A percentile compares a stretch with the other conserved stretches of the same genome.
phyloP scores from a whole-genome alignment of 2,797 vertebrate genomes.

The Pangasius macronema region DNA sequence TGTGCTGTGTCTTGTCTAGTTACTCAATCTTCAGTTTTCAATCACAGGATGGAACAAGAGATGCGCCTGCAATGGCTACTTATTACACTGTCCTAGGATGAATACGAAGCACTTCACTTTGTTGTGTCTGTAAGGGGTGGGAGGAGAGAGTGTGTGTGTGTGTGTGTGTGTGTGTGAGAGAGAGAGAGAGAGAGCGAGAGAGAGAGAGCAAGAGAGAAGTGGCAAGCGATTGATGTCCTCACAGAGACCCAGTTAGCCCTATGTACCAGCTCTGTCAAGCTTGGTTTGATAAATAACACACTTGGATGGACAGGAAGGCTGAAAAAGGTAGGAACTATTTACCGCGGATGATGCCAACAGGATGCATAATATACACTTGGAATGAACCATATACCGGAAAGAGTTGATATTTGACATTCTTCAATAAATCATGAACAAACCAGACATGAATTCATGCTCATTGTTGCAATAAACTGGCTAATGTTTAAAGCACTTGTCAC shows the following conservation, averaged over 20 bases:
- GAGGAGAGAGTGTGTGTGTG: neutral
- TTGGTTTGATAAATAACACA: constrained; percentile 41
- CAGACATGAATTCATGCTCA: neutral
- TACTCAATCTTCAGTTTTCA: constrained; percentile 44
- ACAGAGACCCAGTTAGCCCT: constrained; percentile 37
- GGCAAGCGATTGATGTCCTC: constrained; percentile 26
- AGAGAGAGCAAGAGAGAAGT: constrained; percentile 13
- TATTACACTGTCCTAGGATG: constrained; percentile 56
- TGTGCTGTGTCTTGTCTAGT: constrained; percentile 16
- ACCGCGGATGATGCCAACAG: constrained; percentile 11
- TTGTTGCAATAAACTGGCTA: neutral
- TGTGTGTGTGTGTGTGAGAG: neutral
- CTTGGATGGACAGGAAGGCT: constrained; percentile 13
- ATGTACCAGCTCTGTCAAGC: constrained; percentile 15
- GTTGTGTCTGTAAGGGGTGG: constrained; percentile 37
- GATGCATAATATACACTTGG: constrained; percentile 2
- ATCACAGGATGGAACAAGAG: constrained; percentile 33
- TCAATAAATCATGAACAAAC: constrained; percentile 41
- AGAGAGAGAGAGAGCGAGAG: constrained; percentile 13
- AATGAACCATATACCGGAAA: constrained; percentile 39
- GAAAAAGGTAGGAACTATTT: constrained; percentile 29
- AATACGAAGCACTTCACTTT: constrained; percentile 51
- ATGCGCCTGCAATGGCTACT: constrained; percentile 35
- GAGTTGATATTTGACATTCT: constrained; percentile 28
- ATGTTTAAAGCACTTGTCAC: neutral